phyloP scores from a whole-genome alignment of 2,797 vertebrate species.

The Staurois parvus region DNA sequence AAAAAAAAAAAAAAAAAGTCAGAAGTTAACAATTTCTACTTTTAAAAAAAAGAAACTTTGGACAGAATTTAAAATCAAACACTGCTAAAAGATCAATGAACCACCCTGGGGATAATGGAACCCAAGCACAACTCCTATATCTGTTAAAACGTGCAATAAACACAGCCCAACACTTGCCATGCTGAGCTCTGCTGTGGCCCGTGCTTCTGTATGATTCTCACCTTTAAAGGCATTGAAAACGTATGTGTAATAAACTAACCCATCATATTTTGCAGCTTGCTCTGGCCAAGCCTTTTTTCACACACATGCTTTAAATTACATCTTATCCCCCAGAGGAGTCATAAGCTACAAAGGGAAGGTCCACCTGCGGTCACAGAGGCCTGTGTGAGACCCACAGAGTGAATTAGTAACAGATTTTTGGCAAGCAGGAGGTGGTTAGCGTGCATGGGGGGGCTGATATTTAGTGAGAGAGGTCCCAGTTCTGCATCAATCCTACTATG shows the following conservation, averaged over 20 bases:
- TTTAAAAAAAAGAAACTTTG: too few relatives aligned
- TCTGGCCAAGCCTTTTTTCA: conserved; percentile 72
- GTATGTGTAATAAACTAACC: conserved; percentile 5
- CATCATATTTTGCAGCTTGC: conserved; percentile 12
- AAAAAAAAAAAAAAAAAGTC: too few relatives aligned
- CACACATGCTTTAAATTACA: conserved; percentile 85
- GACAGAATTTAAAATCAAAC: too few relatives aligned
- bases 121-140: too few relatives aligned
- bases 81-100: too few relatives aligned
- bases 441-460: conserved; percentile 27
- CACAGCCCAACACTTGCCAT: background rate
- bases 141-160: background rate
- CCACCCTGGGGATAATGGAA: too few relatives aligned
- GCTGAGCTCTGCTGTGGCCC: background rate
- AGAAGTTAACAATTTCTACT: too few relatives aligned
- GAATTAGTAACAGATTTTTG: conserved; percentile 60
- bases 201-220: background rate
- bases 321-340: conserved; percentile 79
- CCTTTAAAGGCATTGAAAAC: background rate
- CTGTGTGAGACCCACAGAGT: conserved; percentile 60
- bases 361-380: conserved; percentile 78
- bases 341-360: conserved; percentile 76
- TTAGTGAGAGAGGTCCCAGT: conserved; percentile 37
- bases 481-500: conserved; percentile 17
- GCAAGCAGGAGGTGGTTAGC: conserved; percentile 20